Percentiles rank a stretch among this genome's conserved stretches.
Conservation (phyloP, 2,113 vertebrate species). For the Alethe castanea region DNA sequence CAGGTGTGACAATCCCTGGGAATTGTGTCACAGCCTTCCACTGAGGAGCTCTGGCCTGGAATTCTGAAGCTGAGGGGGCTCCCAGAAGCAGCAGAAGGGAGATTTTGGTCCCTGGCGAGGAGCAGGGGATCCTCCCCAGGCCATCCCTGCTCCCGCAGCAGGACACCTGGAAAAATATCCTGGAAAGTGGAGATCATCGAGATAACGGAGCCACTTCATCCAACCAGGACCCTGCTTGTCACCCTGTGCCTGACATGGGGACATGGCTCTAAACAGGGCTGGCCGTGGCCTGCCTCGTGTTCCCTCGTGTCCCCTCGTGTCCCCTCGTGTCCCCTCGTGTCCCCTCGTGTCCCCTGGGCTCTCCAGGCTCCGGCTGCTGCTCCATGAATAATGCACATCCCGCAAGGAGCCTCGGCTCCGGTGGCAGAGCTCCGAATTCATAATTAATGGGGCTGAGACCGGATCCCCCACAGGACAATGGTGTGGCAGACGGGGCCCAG, state of each 20-base stretch:
- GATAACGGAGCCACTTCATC: neutral
- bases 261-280: rapidly evolving
- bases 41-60: neutral
- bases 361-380: neutral
- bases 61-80: rapidly evolving
- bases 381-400: conserved; percentile 57
- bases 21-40: neutral
- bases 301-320: neutral
- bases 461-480: neutral
- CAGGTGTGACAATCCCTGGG: rapidly evolving
- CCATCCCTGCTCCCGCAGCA: no score
- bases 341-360: neutral
- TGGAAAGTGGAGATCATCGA: rapidly evolving
- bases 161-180: neutral
- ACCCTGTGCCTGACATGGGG: rapidly evolving
- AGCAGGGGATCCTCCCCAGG: rapidly evolving
- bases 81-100: neutral
- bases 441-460: conserved; percentile 50
- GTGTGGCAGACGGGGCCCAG: neutral
- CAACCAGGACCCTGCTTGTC: neutral
- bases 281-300: neutral
- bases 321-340: neutral
- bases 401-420: neutral
- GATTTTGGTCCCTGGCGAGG: neutral
- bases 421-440: conserved; percentile 32